Base-by-base conservation (phyloP, 2,888 invertebrate genomes). In the Nysson spinosus region DNA sequence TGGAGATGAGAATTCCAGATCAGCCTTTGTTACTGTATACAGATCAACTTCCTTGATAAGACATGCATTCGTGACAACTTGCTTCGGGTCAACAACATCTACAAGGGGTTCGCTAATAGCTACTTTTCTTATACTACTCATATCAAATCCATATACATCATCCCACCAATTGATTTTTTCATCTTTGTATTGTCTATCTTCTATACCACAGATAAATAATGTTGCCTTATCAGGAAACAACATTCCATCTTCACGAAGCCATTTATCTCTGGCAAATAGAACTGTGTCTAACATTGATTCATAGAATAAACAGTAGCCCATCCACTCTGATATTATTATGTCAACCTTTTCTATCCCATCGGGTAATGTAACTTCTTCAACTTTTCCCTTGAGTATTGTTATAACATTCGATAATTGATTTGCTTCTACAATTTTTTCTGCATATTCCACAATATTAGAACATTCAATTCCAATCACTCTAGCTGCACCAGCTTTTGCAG, bases 121-220 rank as follows among this genome's bases (percentile, higher is more conserved):
- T 65, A 99, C 97, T 88, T 98, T 96, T 50, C 98, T 91, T 85
- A 99, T 99, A 78, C 96, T 96, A 79, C 96, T 97, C 99, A 99
- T 99, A 88, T 99, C 96, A 85, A 99, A 99, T 44, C 99, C 99
- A 83, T 99, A 99, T 1, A 99, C 99, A 88, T 97, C 97, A 84
- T 99, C 98, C 99, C 99, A 99, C 98, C 99, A 99, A 89, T 99
- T 98, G 79, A 99, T 99, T 89, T 99, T 99, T 88, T 99, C 99
- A 84, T 99, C 99, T 88, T 99, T 99, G 89, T 99, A 99, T 89
- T 99, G 99, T 14, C 99, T 92, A 88, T 99, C 99, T 88, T 96
- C 96, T 61, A 96, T 96, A 16, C 95, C 95, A 67, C 96, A 96
- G 52, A 99, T 93, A 88, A 96, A 99, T 34, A 99, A 89, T 1